Evolutionary conservation across 2,888 invertebrate species (phyloP).

Genomic region (Cordilura impudica): DNA sequence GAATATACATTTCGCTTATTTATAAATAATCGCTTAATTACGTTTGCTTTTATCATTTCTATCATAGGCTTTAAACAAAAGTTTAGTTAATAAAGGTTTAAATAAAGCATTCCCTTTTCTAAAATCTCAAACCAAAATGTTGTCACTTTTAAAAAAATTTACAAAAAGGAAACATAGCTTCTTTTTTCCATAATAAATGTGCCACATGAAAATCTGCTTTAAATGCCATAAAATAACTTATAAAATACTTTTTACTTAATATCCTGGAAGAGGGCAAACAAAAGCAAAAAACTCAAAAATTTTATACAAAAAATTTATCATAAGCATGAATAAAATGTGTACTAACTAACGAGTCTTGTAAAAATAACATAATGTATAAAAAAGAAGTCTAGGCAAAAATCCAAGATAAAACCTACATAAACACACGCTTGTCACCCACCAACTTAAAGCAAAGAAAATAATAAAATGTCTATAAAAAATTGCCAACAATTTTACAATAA

Average conservation of each 20-base stretch:
- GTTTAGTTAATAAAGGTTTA: no score
- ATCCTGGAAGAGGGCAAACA: constrained; percentile 66
- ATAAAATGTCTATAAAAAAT: background rate
- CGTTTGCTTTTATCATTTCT: no score
- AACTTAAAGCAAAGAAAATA: background rate
- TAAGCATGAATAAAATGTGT: background rate
- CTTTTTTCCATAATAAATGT: constrained; percentile 14
- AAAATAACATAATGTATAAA: no score
- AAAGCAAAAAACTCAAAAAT: background rate
- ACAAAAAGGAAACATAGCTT: no score
- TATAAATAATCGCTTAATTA: no score
- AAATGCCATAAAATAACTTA: constrained; percentile 76
- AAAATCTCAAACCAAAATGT: no score
- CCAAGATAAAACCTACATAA: background rate
- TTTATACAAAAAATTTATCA: background rate
- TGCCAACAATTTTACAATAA: background rate
- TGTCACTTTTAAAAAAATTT: no score
- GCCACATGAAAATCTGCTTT: constrained; percentile 68
- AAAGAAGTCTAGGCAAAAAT: no score
- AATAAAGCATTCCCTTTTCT: no score
- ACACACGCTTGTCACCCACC: background rate
- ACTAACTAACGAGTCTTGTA: background rate
- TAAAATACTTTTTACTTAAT: constrained; percentile 73
- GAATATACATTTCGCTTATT: no score
- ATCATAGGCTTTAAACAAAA: no score